Evolutionary conservation across 2,113 vertebrate species (phyloP).

Genomic region (Rattus norvegicus): GRCr8 NC_086021.1:90119001-90119500

Average conservation of each 20-base stretch:
- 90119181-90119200: conserved; percentile 28
- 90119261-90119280: conserved; percentile 11
- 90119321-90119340: background rate
- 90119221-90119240: conserved; percentile 10
- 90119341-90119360: conserved; percentile 8
- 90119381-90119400: too few relatives aligned
- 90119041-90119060: conserved; percentile 15
- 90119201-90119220: background rate
- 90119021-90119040: background rate
- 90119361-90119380: background rate
- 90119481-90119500: background rate
- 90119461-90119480: background rate
- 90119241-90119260: conserved; percentile 4
- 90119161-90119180: background rate
- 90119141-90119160: background rate
- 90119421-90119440: too few relatives aligned
- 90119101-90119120: background rate
- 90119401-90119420: too few relatives aligned
- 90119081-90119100: background rate
- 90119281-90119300: background rate
- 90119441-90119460: conserved; percentile 6
- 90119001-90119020: background rate
- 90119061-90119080: background rate
- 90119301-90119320: background rate
- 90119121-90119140: background rate